Evolutionary conservation across 2,113 vertebrate genomes (phyloP), one percentile per base, ranked within the genome.

Genomic region (Silurus glanis): DNA sequence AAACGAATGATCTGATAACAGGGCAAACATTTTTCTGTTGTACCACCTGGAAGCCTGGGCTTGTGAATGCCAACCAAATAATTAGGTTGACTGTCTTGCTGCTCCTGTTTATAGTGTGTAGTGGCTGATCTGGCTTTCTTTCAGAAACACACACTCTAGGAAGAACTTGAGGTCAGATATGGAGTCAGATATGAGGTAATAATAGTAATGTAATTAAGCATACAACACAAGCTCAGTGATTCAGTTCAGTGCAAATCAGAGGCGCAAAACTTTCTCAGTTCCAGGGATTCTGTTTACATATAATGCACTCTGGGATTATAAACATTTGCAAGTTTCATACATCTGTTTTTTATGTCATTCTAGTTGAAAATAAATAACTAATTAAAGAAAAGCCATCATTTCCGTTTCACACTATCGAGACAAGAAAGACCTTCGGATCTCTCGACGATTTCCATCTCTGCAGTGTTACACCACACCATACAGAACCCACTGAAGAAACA

Each of bases 401-500:
- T 84, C 84, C 49, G 59, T 55, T 81, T 84, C 64, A 66, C 61
- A 78, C 53, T 83, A 58, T 51, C 47, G 45, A 23, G 61, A 85
- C 13, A 4, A 16, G n/a, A 17, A 45, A 9, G 16, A 64, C 47
- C 61, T 83, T 58, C 49, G 56, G 80, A 83, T 83, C 51, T 51
- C n/a, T 64, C 53, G 62, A 72, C 9, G 17, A 9, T 71, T 66
- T 80, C 64, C 13, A 62, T 45, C 51, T 62, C 12, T 74, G 53
- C 16, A 75, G 17, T 7, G 21, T 47, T 71, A 59, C 51, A 61
- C 23, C 6, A 82, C 81, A 67, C 12, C 45, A 85, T 19, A 51
- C 76, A 84, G 75, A 51, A 71, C 82, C 87, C 85, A 85, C 78
- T 87, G 78, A 91, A 85, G 83, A 87, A 87, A 86, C 74, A 59